Percentiles rank a stretch among this genome's conserved stretches.
phyloP scores from a whole-genome alignment of 2,113 vertebrate genomes.

The Lepus timidus region DNA sequence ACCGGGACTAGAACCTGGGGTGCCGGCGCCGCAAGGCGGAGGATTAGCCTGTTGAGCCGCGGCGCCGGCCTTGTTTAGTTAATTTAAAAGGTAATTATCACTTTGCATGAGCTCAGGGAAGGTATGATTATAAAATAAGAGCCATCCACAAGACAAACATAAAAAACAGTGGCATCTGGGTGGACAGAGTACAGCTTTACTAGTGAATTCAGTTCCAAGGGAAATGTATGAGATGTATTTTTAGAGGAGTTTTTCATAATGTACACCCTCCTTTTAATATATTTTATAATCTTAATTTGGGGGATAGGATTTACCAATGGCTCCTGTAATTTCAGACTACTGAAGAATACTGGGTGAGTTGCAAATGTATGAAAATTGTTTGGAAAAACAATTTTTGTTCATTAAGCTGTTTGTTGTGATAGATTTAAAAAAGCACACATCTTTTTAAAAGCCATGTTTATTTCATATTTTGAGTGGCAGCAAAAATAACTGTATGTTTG shows the following conservation, averaged over 20 bases:
- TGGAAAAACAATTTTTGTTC: slow-evolving; percentile 72
- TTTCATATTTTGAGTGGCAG: slow-evolving; percentile 73
- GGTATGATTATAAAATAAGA: not conserved
- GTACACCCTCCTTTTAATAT: not conserved
- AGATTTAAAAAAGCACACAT: slow-evolving; percentile 55
- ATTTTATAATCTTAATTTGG: not conserved
- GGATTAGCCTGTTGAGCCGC: too few relatives aligned
- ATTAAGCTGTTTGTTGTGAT: slow-evolving; percentile 76
- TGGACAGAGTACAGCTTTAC: not conserved
- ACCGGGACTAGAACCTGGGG: too few relatives aligned
- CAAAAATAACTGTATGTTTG: slow-evolving; percentile 76
- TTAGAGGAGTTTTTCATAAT: slow-evolving; percentile 27
- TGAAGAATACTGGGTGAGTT: slow-evolving; percentile 44
- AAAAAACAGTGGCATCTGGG: not conserved
- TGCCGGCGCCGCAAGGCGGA: too few relatives aligned
- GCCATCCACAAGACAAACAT: not conserved
- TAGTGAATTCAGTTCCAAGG: slow-evolving; percentile 21
- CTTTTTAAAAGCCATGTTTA: slow-evolving; percentile 63
- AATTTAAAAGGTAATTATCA: not conserved
- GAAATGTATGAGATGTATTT: slow-evolving; percentile 2
- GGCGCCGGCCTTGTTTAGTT: not conserved
- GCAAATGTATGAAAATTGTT: slow-evolving; percentile 66
- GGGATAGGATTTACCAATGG: not conserved
- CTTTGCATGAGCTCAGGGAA: not conserved
- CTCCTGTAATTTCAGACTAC: slow-evolving; percentile 31